Conservation (phyloP, 2,888 invertebrate genomes). For the Caenorhabditis drosophilae region DNA sequence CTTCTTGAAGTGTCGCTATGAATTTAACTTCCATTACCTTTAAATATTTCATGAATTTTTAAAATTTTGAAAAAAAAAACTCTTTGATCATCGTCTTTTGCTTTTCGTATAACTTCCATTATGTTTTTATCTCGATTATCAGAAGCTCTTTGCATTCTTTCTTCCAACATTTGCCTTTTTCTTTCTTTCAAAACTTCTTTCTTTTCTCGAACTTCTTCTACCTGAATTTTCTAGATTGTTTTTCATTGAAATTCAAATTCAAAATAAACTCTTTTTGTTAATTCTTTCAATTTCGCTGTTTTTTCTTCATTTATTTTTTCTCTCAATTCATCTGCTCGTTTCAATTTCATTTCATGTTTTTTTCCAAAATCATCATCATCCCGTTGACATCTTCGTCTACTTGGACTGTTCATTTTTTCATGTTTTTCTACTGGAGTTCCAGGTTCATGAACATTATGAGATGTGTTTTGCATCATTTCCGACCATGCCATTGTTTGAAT, state of each 20-base stretch:
- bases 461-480: slow-evolving; percentile 46
- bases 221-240: slow-evolving; percentile 62
- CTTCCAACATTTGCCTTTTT: slow-evolving; percentile 71
- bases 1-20: slow-evolving; percentile 92
- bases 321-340: slow-evolving; percentile 85
- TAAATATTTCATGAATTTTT: slow-evolving; percentile 12
- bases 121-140: slow-evolving; percentile 83
- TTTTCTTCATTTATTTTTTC: slow-evolving; percentile 83
- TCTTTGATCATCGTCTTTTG: slow-evolving; percentile 96
- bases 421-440: slow-evolving; percentile 89
- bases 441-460: slow-evolving; percentile 77
- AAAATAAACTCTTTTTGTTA: slow-evolving; percentile 80
- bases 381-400: slow-evolving; percentile 38
- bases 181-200: slow-evolving; percentile 86
- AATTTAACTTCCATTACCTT: slow-evolving; percentile 91
- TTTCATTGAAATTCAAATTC: slow-evolving; percentile 52
- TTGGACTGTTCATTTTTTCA: slow-evolving; percentile 88
- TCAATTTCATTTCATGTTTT: slow-evolving; percentile 86
- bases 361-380: slow-evolving; percentile 45
- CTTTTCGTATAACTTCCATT: slow-evolving; percentile 82
- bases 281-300: slow-evolving; percentile 82
- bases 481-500: slow-evolving; percentile 40
- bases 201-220: slow-evolving; percentile 77
- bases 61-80: slow-evolving; percentile 52
- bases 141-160: slow-evolving; percentile 78